Percentiles rank a stretch among this genome's conserved stretches.
Evolutionary conservation across 2,888 invertebrate species (phyloP).

Genomic region (Napeogenes sylphis): DNA sequence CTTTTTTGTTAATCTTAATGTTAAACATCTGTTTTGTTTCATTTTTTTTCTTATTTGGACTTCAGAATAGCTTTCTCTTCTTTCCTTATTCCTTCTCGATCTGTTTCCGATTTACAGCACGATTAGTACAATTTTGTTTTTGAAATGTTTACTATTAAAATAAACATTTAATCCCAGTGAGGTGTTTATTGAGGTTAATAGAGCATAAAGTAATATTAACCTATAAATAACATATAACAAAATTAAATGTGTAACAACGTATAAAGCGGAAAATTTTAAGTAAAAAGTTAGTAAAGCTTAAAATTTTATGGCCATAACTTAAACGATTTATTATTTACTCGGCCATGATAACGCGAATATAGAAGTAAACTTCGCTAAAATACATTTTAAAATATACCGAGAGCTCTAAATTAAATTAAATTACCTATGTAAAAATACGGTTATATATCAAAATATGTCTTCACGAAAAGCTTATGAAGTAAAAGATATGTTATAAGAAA

Average conservation of each 20-base stretch:
- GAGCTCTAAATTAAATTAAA: too few relatives aligned
- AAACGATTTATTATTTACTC: conserved; percentile 5
- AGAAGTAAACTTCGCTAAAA: background rate
- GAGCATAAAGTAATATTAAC: background rate
- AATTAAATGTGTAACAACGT: background rate
- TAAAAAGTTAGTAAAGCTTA: background rate
- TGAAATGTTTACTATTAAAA: background rate
- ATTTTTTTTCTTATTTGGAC: too few relatives aligned
- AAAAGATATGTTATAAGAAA: too few relatives aligned
- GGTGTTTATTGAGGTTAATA: background rate
- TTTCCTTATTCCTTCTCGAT: too few relatives aligned
- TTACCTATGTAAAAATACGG: too few relatives aligned
- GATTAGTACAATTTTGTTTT: background rate
- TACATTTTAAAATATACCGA: background rate
- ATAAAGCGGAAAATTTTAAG: background rate
- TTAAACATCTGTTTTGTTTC: too few relatives aligned
- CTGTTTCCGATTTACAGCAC: too few relatives aligned
- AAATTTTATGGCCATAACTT: background rate
- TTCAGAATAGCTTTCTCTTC: too few relatives aligned
- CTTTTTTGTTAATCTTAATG: too few relatives aligned
- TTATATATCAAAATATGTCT: too few relatives aligned
- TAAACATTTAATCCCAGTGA: background rate
- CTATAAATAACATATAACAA: background rate
- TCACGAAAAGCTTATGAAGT: too few relatives aligned
- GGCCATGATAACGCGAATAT: background rate